These are phyloP conservation scores for Gymnothorax javanicus DNA, from an alignment of 2,797 vertebrate species.

Conservation along the genomic window DNA sequence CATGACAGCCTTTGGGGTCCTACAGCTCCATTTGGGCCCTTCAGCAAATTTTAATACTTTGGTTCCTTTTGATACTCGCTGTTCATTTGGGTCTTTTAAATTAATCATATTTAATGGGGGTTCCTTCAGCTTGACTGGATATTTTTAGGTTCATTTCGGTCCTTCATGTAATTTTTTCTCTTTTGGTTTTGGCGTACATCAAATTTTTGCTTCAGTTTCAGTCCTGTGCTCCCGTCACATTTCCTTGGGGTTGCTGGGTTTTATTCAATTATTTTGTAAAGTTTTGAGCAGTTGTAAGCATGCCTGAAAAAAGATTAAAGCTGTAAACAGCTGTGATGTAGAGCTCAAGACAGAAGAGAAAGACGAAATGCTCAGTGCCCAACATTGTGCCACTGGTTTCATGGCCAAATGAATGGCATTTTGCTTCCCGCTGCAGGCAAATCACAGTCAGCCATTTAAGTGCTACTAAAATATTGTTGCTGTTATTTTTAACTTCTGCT, in stretches of 20 bases:
- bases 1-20: neutral
- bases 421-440: neutral
- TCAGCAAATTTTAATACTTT: too few species aligned
- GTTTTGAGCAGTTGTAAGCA: neutral
- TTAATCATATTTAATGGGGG: too few species aligned
- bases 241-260: neutral
- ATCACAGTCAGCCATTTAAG: neutral
- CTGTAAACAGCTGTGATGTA: neutral
- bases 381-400: neutral
- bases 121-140: too few species aligned
- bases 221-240: neutral
- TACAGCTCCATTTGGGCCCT: neutral
- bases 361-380: neutral
- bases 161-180: neutral
- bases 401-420: neutral
- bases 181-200: too few species aligned
- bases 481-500: neutral
- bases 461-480: neutral
- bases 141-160: neutral
- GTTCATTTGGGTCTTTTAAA: too few species aligned
- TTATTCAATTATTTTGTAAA: neutral
- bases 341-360: neutral
- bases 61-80: too few species aligned
- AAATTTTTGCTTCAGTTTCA: neutral
- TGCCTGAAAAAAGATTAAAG: neutral